These are phyloP conservation scores for Orchestes rusci DNA, from an alignment of 2,888 invertebrate species.

Conservation along the genomic window DNA sequence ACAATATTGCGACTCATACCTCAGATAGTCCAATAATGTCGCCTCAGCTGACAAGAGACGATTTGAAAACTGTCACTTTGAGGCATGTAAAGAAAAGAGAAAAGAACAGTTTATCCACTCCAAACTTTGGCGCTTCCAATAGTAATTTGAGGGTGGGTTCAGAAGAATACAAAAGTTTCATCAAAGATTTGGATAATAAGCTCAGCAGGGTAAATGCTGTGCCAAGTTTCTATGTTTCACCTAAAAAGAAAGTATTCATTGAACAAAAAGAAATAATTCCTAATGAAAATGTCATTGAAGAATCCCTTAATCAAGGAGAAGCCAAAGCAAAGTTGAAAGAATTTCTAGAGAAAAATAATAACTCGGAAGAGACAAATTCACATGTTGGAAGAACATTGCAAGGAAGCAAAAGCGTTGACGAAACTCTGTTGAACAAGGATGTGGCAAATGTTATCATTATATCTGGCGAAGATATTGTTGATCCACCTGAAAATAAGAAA, in stretches of 20 bases:
- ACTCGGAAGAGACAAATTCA: background rate
- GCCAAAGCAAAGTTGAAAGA: slow-evolving; percentile 25
- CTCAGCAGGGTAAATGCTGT: slow-evolving; percentile 20
- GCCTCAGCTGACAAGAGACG: slow-evolving; percentile 10
- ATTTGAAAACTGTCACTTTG: slow-evolving; percentile 25
- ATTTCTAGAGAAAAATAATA: background rate
- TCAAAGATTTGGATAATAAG: slow-evolving; percentile 28
- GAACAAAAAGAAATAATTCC: slow-evolving; percentile 5
- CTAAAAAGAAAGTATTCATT: slow-evolving; percentile 2
- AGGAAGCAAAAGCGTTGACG: slow-evolving; percentile 20
- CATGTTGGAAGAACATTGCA: background rate
- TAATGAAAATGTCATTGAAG: slow-evolving; percentile 29
- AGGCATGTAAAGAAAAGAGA: slow-evolving; percentile 20
- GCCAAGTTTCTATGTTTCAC: slow-evolving; percentile 17
- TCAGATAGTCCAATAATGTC: background rate
- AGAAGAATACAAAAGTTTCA: slow-evolving; percentile 30
- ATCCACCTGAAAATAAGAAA: slow-evolving; percentile 26
- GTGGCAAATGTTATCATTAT: too few species aligned
- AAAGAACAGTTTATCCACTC: slow-evolving; percentile 10
- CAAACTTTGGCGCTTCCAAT: slow-evolving; percentile 21
- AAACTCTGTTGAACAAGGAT: slow-evolving; percentile 2
- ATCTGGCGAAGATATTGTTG: background rate
- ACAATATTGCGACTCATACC: too few species aligned
- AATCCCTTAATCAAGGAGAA: slow-evolving; percentile 23
- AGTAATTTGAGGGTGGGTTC: slow-evolving; percentile 30